phyloP scores from a whole-genome alignment of 23 tunicate species.

The Phallusia fumigata region DNA sequence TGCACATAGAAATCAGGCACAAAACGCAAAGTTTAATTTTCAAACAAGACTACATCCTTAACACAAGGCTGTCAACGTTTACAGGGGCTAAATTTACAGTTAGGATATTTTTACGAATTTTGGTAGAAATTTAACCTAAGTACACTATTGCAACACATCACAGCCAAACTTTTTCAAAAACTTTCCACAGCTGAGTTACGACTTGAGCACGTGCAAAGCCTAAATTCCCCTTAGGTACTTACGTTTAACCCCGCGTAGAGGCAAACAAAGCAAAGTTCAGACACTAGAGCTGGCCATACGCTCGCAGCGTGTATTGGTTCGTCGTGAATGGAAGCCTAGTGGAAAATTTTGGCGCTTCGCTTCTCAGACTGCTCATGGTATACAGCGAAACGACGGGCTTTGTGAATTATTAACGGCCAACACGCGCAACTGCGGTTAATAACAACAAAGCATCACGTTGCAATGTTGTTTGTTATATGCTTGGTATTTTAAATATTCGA shows the following conservation, averaged over 20 bases:
- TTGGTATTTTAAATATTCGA: too few species aligned
- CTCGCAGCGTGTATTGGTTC: neutral
- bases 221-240: neutral
- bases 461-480: neutral
- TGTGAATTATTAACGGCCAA: neutral
- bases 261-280: constrained; percentile 4
- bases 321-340: constrained; percentile 4
- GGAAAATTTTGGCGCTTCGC: neutral
- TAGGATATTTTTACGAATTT: neutral
- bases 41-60: too few species aligned
- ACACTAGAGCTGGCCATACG: neutral
- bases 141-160: neutral
- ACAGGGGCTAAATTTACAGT: too few species aligned
- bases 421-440: neutral
- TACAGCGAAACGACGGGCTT: neutral
- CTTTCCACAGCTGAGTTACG: neutral
- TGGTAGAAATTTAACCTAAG: neutral
- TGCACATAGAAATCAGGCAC: neutral
- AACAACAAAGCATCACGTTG: neutral
- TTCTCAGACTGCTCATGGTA: neutral
- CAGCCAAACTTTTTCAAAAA: neutral
- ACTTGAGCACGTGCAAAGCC: neutral
- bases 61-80: too few species aligned
- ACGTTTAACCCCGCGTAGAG: neutral
- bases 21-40: too few species aligned